Evolutionary conservation across 2,888 invertebrate species (phyloP).

Genomic region (Heliconius ethilla): DNA sequence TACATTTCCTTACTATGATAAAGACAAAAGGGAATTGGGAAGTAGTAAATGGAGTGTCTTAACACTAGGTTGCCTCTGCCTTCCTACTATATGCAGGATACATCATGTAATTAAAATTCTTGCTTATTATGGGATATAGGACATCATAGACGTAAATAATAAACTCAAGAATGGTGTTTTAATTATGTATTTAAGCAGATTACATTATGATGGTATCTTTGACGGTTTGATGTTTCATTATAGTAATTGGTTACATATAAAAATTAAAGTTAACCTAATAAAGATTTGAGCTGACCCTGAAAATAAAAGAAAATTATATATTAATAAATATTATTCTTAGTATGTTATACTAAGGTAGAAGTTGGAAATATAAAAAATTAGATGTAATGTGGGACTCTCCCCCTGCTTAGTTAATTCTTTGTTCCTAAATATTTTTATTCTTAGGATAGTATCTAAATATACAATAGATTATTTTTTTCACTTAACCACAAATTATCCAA

Average conservation of each 20-base stretch:
- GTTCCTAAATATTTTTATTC: too few relatives aligned
- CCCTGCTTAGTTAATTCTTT: too few relatives aligned
- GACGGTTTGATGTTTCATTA: constrained; percentile 67
- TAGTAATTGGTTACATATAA: constrained; percentile 56
- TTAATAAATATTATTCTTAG: not conserved
- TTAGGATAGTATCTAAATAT: not conserved
- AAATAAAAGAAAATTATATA: constrained; percentile 54
- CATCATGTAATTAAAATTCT: not conserved
- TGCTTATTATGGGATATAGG: not conserved
- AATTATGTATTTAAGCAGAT: constrained; percentile 50
- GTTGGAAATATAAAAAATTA: not conserved
- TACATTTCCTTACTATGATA: too few relatives aligned
- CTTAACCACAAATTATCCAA: too few relatives aligned
- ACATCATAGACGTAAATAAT: not conserved
- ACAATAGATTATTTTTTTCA: not conserved
- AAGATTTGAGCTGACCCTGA: constrained; percentile 57
- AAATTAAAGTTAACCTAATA: constrained; percentile 65
- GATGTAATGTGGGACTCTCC: not conserved
- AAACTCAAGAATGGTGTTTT: constrained; percentile 11
- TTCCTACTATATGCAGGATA: not conserved
- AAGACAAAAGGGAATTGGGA: too few relatives aligned
- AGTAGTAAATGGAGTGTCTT: not conserved
- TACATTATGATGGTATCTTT: constrained; percentile 68
- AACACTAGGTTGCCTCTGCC: not conserved
- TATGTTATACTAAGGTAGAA: not conserved